Conservation (phyloP, 37 sponge, comb jelly and placozoan genomes). For the Diacarnus erythraeanus region DNA sequence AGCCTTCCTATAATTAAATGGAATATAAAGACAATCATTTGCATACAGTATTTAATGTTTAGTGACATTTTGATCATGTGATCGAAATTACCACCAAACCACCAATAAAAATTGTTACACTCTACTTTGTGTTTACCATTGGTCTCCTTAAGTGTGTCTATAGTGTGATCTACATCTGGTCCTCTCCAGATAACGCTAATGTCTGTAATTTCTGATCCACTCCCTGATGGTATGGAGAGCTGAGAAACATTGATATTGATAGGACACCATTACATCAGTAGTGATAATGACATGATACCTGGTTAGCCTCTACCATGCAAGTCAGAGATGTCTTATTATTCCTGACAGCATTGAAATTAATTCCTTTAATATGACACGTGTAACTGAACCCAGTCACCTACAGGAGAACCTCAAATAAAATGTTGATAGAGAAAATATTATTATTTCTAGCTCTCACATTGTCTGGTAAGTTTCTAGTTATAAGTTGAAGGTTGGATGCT, state of each 20-base stretch:
- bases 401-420: no score
- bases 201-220: not conserved
- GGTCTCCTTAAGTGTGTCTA: not conserved
- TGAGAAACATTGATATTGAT: no score
- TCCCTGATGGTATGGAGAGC: not conserved
- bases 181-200: constrained; percentile 4
- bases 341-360: not conserved
- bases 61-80: no score
- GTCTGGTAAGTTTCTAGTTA: constrained; percentile 39
- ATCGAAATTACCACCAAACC: no score
- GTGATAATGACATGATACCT: no score
- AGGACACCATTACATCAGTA: no score
- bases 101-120: not conserved
- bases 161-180: not conserved
- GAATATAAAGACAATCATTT: no score
- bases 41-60: no score
- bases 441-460: not conserved
- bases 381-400: not conserved
- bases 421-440: no score
- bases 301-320: not conserved
- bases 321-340: constrained; percentile 21
- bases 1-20: no score
- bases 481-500: constrained; percentile 7
- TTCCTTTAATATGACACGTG: constrained; percentile 1
- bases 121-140: not conserved